These are phyloP conservation scores for Sander lucioperca DNA, from an alignment of 2,113 vertebrate genomes.

Conservation along the genomic window DNA sequence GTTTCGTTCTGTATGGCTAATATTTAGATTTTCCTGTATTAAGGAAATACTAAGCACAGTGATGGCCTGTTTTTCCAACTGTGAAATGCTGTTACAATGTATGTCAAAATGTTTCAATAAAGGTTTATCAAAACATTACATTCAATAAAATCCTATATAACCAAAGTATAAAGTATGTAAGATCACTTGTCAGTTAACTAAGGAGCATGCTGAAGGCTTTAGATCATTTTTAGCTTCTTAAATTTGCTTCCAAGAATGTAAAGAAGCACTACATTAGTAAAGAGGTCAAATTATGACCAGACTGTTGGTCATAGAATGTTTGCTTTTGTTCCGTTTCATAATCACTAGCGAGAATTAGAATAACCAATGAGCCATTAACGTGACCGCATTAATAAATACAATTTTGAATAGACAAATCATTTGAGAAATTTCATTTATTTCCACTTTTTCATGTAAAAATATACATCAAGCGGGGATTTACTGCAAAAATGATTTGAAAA, in stretches of 20 bases:
- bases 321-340: background rate
- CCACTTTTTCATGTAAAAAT: constrained; percentile 58
- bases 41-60: background rate
- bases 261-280: background rate
- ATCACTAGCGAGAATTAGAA: background rate
- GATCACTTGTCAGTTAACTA: background rate
- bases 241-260: background rate
- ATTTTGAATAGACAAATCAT: constrained; percentile 22
- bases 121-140: background rate
- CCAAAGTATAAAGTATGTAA: background rate
- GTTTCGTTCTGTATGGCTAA: background rate
- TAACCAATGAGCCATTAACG: background rate
- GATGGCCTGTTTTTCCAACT: background rate
- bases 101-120: background rate
- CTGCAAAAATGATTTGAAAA: constrained; percentile 20
- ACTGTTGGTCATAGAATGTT: too few relatives aligned
- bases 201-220: background rate
- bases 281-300: background rate
- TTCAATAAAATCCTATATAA: background rate
- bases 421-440: constrained; percentile 46
- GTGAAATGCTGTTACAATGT: background rate
- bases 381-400: background rate
- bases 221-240: background rate
- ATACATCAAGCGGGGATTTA: constrained; percentile 36
- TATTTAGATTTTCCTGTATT: background rate